These are phyloP conservation scores for Hypanus sabinus DNA, from an alignment of 2,113 vertebrate species.

Conservation along the genomic window DNA sequence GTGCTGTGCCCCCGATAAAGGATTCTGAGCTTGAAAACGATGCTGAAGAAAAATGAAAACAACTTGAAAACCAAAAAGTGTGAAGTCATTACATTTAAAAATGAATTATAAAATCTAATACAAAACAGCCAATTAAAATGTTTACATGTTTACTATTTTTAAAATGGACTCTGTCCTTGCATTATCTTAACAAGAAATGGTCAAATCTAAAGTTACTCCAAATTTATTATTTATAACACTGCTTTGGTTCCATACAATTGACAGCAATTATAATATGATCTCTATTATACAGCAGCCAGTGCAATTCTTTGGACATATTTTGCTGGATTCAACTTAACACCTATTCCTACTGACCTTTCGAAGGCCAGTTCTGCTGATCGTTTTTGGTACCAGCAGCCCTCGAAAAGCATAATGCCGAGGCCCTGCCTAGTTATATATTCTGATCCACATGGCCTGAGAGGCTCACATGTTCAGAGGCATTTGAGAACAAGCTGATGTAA, in stretches of 20 bases:
- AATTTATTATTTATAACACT: background rate
- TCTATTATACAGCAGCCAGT: background rate
- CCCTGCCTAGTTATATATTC: no score
- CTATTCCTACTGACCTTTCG: no score
- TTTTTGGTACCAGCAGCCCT: no score
- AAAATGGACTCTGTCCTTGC: background rate
- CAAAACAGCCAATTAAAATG: background rate
- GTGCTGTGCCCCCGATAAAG: conserved; percentile 77
- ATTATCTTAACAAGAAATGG: background rate
- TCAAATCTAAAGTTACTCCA: background rate
- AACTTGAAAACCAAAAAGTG: background rate
- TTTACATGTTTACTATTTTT: background rate
- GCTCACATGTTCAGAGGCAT: no score
- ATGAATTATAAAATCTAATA: background rate
- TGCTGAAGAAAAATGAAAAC: conserved; percentile 58
- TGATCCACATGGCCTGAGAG: no score
- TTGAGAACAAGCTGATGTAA: no score
- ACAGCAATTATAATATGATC: background rate
- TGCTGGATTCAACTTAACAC: no score
- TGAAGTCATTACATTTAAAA: background rate
- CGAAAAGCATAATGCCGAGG: no score
- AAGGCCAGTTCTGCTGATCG: no score
- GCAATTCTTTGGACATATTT: background rate
- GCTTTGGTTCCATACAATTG: background rate
- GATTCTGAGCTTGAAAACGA: conserved; percentile 94